Base-by-base conservation (phyloP, 2,888 invertebrate genomes). In the Drosophila atroscutellata region DNA sequence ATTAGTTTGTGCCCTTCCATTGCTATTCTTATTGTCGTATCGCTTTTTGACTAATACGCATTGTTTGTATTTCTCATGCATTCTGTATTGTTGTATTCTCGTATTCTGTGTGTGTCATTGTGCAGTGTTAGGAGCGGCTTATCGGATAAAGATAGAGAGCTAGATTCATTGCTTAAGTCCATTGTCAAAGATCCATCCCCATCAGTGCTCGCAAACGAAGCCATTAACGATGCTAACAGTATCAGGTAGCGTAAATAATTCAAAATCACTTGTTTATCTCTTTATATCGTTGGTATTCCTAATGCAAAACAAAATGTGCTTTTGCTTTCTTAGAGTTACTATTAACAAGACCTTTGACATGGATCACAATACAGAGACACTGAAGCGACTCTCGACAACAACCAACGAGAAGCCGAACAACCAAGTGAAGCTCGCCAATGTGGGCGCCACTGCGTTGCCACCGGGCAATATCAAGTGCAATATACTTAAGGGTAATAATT, bases 401-500 rank as follows among this genome's bases (percentile, higher is more conserved):
- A 86, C 32, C 32, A 32, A 91, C 18, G 95, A 95, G 91, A 94
- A 95, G 81, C 96, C 96, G 65, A 96, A 96, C 90, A 96, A 96
- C 93, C 95, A 95, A 92, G 94, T 94, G 51, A 95, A 95, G 91
- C 94, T 95, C 91, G 95, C 95, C 80, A 94, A 95, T 80, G 93
- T 95, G 50, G 95, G 95, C 42, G 95, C 94, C 32, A 91, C 93
- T 1, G 95, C 97, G 28, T 54, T 98, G 69, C 98, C 98, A 52
- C 97, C 97, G 11, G 97, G 98, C 77, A 97, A 98, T 91, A 95
- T 98, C 74, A 99, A 98, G 93, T 98, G 98, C 93, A 98, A 97
- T 94, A 98, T 98, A 92, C 94, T 98, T 62, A 99, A 99, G 95
- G 97, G 97, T 93, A 95, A 94, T 85, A 18, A 28, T 32, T 9